Evolutionary conservation across 2,888 invertebrate genomes (phyloP), one percentile per base, ranked within the genome.

Genomic region (Eilema sororculum): DNA sequence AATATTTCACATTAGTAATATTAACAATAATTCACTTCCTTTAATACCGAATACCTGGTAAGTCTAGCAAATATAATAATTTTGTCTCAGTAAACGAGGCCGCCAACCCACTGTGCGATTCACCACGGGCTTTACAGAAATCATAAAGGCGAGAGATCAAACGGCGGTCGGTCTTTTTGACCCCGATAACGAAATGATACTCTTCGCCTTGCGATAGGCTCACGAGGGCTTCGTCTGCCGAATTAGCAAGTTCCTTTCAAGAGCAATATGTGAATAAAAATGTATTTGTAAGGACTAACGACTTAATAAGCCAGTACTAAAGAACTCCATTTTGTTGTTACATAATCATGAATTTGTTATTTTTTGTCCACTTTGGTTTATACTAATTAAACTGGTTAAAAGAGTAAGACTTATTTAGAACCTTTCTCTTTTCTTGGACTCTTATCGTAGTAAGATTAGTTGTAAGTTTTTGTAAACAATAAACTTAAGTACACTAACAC

Each of bases 81-180:
- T 69, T 64, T 71, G 67, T 70, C 77, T 74, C 71, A 72, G 79
- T 76, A 58, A 30, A 69, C 46, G 25, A 25, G 52, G 33, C 24
- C 16, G n/a, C 37, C 67, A 62, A 28, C 67, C 68, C 78, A 77
- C 78, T 66, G 77, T 77, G 75, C 73, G 75, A 81, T 75, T 75
- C 76, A 69, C 80, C 70, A 79, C 80, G 59, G 78, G 76, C 85
- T 78, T 84, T 84, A 76, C 78, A 84, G 79, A 88, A 89, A 84
- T 89, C 89, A 89, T 86, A 86, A 86, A 85, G 84, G 89, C 90
- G 90, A 83, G 79, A 91, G 90, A 91, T 91, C 91, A 92, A 92
- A 92, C 87, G 86, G 69, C 76, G 79, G 79, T 74, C 82, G 81
- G 83, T 83, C 81, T 84, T 86, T 90, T 87, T 86, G 85, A 86